Conservation (phyloP, 30 jellyfish, hydroid and myxozoan species). For the Rhopilema esculentum region DNA sequence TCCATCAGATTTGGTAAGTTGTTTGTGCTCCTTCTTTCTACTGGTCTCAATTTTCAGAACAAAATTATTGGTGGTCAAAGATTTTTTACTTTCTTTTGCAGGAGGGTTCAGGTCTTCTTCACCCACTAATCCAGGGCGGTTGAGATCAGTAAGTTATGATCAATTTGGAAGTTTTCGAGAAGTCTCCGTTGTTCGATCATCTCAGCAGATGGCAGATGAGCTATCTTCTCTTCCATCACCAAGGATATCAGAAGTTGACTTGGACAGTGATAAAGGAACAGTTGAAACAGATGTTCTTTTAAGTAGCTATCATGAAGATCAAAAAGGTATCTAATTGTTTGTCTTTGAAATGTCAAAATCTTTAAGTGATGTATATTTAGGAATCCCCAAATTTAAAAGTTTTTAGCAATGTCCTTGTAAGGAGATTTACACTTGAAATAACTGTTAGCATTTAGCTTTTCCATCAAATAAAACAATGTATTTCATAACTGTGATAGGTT, state of each 20-base stretch:
- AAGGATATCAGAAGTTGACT: slow-evolving; percentile 31
- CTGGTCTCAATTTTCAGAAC: no score
- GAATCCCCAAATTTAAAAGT: no score
- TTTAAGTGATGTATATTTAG: no score
- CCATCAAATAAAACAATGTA: no score
- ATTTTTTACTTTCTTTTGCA: neutral
- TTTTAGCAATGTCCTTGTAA: no score
- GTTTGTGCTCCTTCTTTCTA: no score
- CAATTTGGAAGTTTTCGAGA: neutral
- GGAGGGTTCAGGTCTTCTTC: neutral
- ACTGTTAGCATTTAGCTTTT: no score
- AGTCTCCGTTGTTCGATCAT: neutral
- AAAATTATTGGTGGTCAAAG: no score
- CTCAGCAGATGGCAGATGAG: slow-evolving; percentile 6
- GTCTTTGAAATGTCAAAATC: no score
- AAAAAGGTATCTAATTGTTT: slow-evolving; percentile 2
- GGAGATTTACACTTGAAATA: no score
- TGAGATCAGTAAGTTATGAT: neutral
- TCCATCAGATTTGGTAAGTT: no score
- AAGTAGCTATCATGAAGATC: slow-evolving; percentile 13
- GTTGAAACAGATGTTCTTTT: slow-evolving; percentile 48
- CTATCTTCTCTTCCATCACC: slow-evolving; percentile 66
- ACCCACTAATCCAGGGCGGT: neutral
- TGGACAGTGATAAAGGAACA: slow-evolving; percentile 66
- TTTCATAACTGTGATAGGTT: no score